phyloP scores from a whole-genome alignment of 2,113 vertebrate species.

The Neogobius melanostomus region DNA sequence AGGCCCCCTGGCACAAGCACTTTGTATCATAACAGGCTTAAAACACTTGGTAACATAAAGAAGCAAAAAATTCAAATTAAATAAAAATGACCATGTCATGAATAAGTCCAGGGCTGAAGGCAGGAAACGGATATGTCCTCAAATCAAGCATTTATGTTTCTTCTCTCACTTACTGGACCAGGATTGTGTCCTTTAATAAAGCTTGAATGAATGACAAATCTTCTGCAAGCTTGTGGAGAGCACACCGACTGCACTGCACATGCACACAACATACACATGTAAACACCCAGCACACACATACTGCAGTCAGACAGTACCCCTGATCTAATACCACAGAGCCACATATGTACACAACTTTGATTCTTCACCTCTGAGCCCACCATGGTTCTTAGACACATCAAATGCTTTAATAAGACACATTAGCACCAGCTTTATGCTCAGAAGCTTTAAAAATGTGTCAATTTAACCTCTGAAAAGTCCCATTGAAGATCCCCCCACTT shows the following conservation, averaged over 20 bases:
- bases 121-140: slow-evolving; percentile 53
- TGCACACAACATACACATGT: slow-evolving; percentile 23
- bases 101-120: slow-evolving; percentile 38
- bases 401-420: slow-evolving; percentile 15
- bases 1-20: slow-evolving; percentile 55
- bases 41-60: slow-evolving; percentile 37
- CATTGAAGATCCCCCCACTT: not conserved
- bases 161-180: not conserved
- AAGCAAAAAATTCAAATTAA: slow-evolving; percentile 31
- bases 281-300: slow-evolving; percentile 16
- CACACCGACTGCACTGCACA: slow-evolving; percentile 20
- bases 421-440: slow-evolving; percentile 10
- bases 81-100: slow-evolving; percentile 20
- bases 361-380: slow-evolving; percentile 3
- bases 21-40: slow-evolving; percentile 42
- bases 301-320: slow-evolving; percentile 20
- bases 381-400: not conserved
- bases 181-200: too few species aligned
- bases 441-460: slow-evolving; percentile 5
- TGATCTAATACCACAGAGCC: not conserved
- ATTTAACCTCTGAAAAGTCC: not conserved
- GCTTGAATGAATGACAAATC: not conserved
- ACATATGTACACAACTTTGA: not conserved
- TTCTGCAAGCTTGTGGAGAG: slow-evolving; percentile 14
- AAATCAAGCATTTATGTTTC: slow-evolving; percentile 50